These are phyloP conservation scores for Galbula dea DNA, from an alignment of 2,113 vertebrate species.

Conservation along the genomic window DNA sequence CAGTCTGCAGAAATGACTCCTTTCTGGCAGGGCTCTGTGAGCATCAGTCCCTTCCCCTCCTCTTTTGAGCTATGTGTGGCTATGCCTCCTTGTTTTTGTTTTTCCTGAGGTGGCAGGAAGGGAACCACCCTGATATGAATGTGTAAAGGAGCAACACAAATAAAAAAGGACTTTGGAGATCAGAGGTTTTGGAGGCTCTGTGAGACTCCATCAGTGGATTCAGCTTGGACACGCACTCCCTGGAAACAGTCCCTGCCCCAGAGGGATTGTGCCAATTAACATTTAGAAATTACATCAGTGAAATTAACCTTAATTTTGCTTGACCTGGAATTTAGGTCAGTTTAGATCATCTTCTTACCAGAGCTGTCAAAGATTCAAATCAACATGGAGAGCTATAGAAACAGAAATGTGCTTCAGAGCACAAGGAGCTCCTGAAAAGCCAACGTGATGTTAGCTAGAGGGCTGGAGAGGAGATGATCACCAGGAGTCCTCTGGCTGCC, in stretches of 20 bases:
- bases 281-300: conserved; percentile 46
- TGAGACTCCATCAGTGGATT: conserved; percentile 23
- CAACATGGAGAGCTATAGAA: neutral
- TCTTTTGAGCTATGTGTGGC: neutral
- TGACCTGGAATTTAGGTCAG: conserved; percentile 62
- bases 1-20: conserved; percentile 27
- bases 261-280: conserved; percentile 53
- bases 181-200: neutral
- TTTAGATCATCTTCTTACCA: conserved; percentile 46
- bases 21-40: neutral
- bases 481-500: neutral
- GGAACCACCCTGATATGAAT: neutral
- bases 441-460: neutral
- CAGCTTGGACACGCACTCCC: conserved; percentile 1
- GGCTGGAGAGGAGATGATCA: neutral
- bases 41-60: neutral
- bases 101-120: neutral
- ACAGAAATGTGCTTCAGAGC: neutral
- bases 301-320: conserved; percentile 56
- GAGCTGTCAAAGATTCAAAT: neutral
- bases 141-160: neutral
- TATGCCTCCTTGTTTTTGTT: neutral
- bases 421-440: neutral
- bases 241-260: conserved; percentile 49
- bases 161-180: neutral